These are phyloP conservation scores for Conger conger DNA, from an alignment of 2,113 vertebrate genomes.

Conservation along the genomic window DNA sequence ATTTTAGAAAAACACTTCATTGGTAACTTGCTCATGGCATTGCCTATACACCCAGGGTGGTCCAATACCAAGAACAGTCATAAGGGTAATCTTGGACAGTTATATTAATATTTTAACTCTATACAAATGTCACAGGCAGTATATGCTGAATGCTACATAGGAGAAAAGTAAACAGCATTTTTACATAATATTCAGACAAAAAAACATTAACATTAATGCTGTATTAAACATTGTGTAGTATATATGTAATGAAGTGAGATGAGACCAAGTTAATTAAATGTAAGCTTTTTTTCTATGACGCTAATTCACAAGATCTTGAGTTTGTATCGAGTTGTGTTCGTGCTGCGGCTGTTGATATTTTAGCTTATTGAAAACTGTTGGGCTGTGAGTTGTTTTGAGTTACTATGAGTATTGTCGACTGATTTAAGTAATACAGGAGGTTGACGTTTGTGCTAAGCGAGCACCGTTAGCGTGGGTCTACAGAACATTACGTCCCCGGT, in stretches of 20 bases:
- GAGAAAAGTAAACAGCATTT: conserved; percentile 33
- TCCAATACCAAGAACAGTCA: neutral
- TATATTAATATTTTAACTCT: neutral
- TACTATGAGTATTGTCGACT: neutral
- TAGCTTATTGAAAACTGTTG: neutral
- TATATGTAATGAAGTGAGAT: neutral
- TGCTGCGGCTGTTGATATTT: neutral
- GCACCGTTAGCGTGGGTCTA: neutral
- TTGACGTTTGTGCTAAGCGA: neutral
- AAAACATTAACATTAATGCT: neutral
- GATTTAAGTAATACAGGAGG: neutral
- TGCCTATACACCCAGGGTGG: neutral
- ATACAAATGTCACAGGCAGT: conserved; percentile 54
- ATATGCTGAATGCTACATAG: conserved; percentile 62
- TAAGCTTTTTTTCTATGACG: neutral
- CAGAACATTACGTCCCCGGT: neutral
- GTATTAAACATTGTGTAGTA: neutral
- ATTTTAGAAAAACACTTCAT: neutral
- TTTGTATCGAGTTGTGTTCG: neutral
- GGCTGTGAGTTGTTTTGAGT: neutral
- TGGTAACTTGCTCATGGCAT: neutral
- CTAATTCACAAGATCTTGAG: conserved; percentile 10
- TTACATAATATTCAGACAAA: neutral
- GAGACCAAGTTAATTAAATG: neutral
- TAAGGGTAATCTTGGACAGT: neutral